Evolutionary conservation across 2,888 invertebrate species (phyloP).

Genomic region (Aricia artaxerxes): DNA sequence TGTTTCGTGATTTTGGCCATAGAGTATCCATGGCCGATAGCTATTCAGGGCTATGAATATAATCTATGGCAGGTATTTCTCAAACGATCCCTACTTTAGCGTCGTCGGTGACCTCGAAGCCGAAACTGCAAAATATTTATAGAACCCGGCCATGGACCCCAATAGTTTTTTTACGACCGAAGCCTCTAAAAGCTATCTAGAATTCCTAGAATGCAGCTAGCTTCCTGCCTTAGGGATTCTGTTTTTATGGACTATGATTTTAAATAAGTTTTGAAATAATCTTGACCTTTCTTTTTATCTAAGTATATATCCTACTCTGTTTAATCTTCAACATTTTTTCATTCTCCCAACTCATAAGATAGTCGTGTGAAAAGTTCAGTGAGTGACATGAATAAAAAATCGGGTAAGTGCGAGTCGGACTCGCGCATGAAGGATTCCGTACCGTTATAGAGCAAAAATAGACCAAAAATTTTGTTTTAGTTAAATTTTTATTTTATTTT

Average conservation of each 20-base stretch:
- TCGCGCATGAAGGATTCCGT: too few relatives aligned
- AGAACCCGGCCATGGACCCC: slow-evolving; percentile 12
- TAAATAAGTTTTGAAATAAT: neutral
- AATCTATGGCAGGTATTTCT: neutral
- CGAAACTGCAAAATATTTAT: neutral
- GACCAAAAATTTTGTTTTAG: too few relatives aligned
- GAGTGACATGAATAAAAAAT: too few relatives aligned
- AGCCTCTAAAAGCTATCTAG: neutral
- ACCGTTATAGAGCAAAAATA: too few relatives aligned
- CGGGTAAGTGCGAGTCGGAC: too few relatives aligned
- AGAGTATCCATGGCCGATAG: neutral
- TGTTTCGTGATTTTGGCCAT: neutral
- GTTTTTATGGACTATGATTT: neutral
- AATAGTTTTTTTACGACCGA: slow-evolving; percentile 5
- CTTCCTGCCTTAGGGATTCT: neutral
- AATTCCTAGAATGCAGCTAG: slow-evolving; percentile 3
- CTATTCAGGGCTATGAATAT: neutral
- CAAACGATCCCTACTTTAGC: neutral
- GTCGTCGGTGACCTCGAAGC: neutral
- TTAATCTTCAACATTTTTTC: too few relatives aligned
- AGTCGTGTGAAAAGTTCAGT: too few relatives aligned
- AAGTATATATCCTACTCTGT: too few relatives aligned
- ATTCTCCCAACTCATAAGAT: too few relatives aligned
- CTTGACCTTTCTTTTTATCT: too few relatives aligned
- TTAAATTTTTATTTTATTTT: too few relatives aligned